These are phyloP conservation scores for Tonatia bakeri DNA, from an alignment of 2,113 vertebrate genomes.

Conservation along the genomic window DNA sequence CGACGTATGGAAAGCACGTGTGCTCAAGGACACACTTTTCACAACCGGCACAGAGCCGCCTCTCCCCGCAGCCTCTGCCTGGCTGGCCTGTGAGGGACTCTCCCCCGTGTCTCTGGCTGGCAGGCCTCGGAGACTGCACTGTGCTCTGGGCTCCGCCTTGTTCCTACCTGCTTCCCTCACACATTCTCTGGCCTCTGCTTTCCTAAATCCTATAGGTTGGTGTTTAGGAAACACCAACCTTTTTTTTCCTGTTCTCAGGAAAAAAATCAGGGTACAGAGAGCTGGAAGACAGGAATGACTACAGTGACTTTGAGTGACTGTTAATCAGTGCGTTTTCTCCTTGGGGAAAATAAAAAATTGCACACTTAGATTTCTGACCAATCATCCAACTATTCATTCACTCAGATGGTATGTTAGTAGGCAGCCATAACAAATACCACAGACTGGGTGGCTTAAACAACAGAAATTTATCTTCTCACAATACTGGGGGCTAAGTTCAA, in stretches of 20 bases:
- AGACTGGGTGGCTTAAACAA: not conserved
- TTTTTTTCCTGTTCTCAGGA: not conserved
- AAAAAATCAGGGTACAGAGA: not conserved
- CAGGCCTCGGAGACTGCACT: not conserved
- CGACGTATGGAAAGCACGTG: not conserved
- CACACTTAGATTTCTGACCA: not conserved
- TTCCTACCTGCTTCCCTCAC: not conserved
- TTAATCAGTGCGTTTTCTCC: not conserved
- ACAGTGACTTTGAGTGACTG: not conserved
- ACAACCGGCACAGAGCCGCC: not conserved
- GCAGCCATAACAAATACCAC: not conserved
- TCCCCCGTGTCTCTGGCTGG: not conserved
- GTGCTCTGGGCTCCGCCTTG: not conserved
- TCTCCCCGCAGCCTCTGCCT: not conserved
- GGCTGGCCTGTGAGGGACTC: fast-evolving
- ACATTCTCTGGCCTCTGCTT: not conserved
- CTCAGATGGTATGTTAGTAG: not conserved
- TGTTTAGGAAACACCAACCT: no score
- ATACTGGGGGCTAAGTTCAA: not conserved
- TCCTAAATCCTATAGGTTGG: not conserved
- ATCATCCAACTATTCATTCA: not conserved
- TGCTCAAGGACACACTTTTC: not conserved
- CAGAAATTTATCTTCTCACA: not conserved
- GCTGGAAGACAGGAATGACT: not conserved
- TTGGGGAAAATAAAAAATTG: not conserved